Evolutionary conservation across 2,113 vertebrate genomes (phyloP), one percentile per base, ranked within the genome.

Genomic region (Tetrax tetrax): DNA sequence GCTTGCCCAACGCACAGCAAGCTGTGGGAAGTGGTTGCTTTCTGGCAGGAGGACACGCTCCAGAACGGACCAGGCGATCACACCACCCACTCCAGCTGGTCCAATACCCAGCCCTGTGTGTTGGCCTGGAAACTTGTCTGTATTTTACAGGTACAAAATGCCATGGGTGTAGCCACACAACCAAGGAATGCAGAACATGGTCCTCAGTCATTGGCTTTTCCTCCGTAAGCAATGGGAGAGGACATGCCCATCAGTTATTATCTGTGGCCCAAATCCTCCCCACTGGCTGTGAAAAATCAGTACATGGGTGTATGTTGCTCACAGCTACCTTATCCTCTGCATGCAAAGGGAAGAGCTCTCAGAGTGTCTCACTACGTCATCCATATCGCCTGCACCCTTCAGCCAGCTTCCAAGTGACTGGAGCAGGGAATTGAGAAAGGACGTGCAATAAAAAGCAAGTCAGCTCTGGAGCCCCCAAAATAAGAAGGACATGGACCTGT

Each of bases 31-130:
- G 37, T 3, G 8, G 19, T 65, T 50, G n/a, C 47, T 84, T 87
- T 19, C 43, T 71, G 20, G 35, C n/a, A 64, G 31, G 27, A 84
- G 12, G 25, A 37, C 37, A 6, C 0, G 0, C 14, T 87, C 31
- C 72, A 18, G 59, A 38, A 51, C 0, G 8, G 53, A 72, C 15
- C 8, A 7, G 60, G 47, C 2, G 7, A 33, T 24, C 0, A 1
- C 56, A 28, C 9, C 0, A 0, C 2, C 1, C 4, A 3, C 18
- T 83, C 12, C 45, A 24, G 23, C 18, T 69, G 12, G 1, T 38
- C 54, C 41, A 27, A 11, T 4, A 10, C 24, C 38, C 59, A 72
- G 10, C 25, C 35, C 47, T 17, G 9, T 14, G n/a, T 23, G 21
- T 21, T 7, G 47, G 37, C 65, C 28, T 65, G 17, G 48, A 83